Base-by-base conservation (phyloP, 2,888 invertebrate genomes). In the Drosophila paranaensis region DNA sequence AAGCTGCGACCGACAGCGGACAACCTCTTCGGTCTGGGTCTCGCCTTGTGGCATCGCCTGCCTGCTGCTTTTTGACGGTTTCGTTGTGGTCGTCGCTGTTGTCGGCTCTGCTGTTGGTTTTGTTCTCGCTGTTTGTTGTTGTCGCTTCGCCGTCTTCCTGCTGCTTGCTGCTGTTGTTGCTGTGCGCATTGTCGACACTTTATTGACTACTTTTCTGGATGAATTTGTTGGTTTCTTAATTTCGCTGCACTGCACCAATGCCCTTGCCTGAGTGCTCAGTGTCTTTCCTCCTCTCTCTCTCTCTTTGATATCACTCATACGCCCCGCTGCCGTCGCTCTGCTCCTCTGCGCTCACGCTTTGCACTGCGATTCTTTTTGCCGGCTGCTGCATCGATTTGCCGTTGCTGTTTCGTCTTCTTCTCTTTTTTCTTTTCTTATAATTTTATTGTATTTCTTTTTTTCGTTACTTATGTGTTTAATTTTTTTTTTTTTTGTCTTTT, bases 131-230 rank as follows among this genome's bases (percentile, higher is more conserved):
- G 63, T 43, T 57, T 51, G 73, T 71, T 61, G 70, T 73, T 58
- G 65, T 50, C 46, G 65, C 60, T 60, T 48, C 60, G n/a, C 53
- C 68, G 14, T 58, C 68, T 53, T 72, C 53, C 48, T 55, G 61
- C 53, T 69, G 55, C 37, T 51, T 64, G 74, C 53, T 74, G 79
- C 57, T 64, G 74, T 57, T 74, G 79, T 70, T 88, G 81, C 77
- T 77, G 75, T 73, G 88, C 82, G 82, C 85, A 90, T 87, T 88
- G 85, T 87, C 90, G 88, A 89, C 89, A 89, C 85, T 90, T 89
- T 89, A 90, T 90, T 90, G 90, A 89, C 90, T 90, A 88, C 88
- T 90, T 90, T 90, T 88, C 87, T 90, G 90, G 87, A 90, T 90
- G 90, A 89, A 90, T 90, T 90, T 90, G 87, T 90, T 89, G 90